Base-by-base conservation (phyloP, 2,888 invertebrate genomes). In the Pollenia amentaria region DNA sequence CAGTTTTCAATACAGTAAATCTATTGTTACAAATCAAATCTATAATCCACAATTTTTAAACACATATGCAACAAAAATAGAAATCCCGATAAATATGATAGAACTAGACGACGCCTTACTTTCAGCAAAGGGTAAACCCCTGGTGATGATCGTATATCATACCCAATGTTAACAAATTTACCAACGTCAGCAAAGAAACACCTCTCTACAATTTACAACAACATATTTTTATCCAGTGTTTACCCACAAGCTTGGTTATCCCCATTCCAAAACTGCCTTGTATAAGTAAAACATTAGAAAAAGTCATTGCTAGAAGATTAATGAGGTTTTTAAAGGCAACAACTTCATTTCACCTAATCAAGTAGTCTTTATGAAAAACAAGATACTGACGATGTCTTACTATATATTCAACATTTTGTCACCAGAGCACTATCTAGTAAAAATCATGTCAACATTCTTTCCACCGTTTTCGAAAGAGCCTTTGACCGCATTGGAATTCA, bases 331-430 rank as follows among this genome's bases (percentile, higher is more conserved):
- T n/a, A n/a, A n/a, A 69, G n/a, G 2, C 12, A 6, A 69, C 8
- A 65, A 8, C 12, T 65, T 44, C 21, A 44, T 75, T 11, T 21
- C 65, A 10, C 21, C 12, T 3, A 65, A 21, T 12, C 65, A 65
- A 10, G 40, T 42, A 0, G 87, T 79, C 8, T 85, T 86, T 38
- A 86, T 81, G 75, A 46, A 79, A 10, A 70, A 86, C 67, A 78
- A 18, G 84, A 76, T 40, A 84, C 75, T 9, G 18, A 42, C 6
- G 62, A 62, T 11, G 18, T 62, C 14, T 42, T 42, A 0, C 18
- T 84, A 6, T 84, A 79, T n/a, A 21, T 88, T 4, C 84, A 88
- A 46, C 78, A 83, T 29, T 80, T 48, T 44, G 75, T 82, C 38
- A 8, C 69, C 62, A n/a, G n/a, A n/a, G n/a, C n/a, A n/a, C n/a